Percentiles rank a stretch among this genome's conserved stretches.
Conservation (phyloP, 2,888 invertebrate genomes). For the Conomelus anceps region DNA sequence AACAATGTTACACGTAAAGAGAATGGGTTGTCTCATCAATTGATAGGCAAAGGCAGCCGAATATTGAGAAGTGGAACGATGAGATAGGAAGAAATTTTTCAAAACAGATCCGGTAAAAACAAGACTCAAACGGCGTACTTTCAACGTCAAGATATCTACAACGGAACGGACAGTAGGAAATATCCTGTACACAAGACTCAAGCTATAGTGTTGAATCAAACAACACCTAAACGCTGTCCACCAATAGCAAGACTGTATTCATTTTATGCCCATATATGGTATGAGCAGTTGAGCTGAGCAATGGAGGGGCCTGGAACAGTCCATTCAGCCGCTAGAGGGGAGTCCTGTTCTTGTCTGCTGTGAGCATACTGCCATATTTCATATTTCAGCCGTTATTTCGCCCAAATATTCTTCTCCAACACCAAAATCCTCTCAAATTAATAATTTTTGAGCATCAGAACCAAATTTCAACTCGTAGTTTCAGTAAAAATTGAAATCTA, state of each 20-base stretch:
- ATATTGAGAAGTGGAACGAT: not conserved
- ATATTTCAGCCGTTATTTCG: conserved; percentile 7
- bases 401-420: not conserved
- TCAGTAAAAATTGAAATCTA: not conserved
- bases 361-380: not conserved
- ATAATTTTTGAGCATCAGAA: not conserved
- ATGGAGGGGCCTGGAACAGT: conserved; percentile 47
- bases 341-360: conserved; percentile 16
- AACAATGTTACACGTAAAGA: not conserved
- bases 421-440: not conserved
- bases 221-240: conserved; percentile 33
- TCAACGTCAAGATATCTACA: not conserved
- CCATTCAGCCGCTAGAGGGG: conserved; percentile 38
- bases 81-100: not conserved
- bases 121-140: not conserved
- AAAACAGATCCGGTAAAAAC: conserved; percentile 13
- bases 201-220: conserved; percentile 5
- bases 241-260: conserved; percentile 61
- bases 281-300: conserved; percentile 56
- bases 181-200: not conserved
- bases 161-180: not conserved
- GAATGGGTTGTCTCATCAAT: not conserved
- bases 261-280: conserved; percentile 79
- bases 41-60: not conserved
- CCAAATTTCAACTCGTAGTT: not conserved